phyloP scores from a whole-genome alignment of 2,797 vertebrate species.

The Antennarius maculatus region DNA sequence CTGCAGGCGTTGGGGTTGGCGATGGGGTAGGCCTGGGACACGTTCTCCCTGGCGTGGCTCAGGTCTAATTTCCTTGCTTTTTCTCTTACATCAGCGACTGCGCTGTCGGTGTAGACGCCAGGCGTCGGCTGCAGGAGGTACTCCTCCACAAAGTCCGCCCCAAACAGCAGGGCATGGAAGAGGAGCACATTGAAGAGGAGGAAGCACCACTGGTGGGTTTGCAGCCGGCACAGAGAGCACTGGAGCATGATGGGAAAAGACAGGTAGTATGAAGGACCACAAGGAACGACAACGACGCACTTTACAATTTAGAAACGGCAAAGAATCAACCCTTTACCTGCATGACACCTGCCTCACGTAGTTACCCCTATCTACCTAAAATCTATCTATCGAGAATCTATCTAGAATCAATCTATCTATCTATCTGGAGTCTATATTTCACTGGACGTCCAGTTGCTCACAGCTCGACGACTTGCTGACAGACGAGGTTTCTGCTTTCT shows the following conservation, averaged over 20 bases:
- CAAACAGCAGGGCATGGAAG: slow-evolving; percentile 91
- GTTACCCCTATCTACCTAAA: no score
- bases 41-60: slow-evolving; percentile 76
- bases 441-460: no score
- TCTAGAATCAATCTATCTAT: no score
- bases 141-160: slow-evolving; percentile 91
- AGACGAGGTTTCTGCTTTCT: slow-evolving; percentile 62
- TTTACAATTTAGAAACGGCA: not conserved
- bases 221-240: slow-evolving; percentile 86
- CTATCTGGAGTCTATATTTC: no score
- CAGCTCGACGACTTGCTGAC: slow-evolving; percentile 39
- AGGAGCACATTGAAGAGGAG: slow-evolving; percentile 90
- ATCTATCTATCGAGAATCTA: no score
- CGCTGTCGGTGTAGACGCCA: slow-evolving; percentile 81
- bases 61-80: slow-evolving; percentile 86
- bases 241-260: slow-evolving; percentile 51
- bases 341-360: slow-evolving; percentile 56
- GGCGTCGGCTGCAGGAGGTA: slow-evolving; percentile 88
- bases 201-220: slow-evolving; percentile 96
- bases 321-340: slow-evolving; percentile 64
- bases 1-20: slow-evolving; percentile 76
- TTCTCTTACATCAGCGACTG: slow-evolving; percentile 84
- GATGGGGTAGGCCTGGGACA: slow-evolving; percentile 78
- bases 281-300: not conserved
- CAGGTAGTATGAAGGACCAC: slow-evolving; percentile 1